A percentile compares a stretch with the other conserved stretches of the same genome.
These are phyloP conservation scores for Thamnophis sirtalis DNA, from an alignment of 2,113 vertebrate species.

Conservation along the genomic window DNA sequence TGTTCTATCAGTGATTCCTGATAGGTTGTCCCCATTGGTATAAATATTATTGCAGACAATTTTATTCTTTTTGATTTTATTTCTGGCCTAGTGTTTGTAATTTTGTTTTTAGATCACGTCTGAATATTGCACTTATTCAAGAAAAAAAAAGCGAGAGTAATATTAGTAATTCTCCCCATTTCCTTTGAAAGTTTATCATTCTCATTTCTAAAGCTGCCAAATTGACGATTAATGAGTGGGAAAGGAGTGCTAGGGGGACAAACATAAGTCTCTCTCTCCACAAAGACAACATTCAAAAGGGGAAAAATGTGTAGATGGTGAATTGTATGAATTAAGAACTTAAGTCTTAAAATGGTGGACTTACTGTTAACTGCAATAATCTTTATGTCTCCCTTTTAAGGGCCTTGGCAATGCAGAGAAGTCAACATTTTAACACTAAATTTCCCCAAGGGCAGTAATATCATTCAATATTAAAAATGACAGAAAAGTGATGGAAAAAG, in stretches of 20 bases:
- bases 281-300: background rate
- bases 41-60: background rate
- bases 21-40: background rate
- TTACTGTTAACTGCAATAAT: background rate
- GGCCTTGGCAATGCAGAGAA: background rate
- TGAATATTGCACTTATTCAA: background rate
- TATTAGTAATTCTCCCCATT: background rate
- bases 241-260: background rate
- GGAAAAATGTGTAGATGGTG: background rate
- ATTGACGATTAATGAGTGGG: background rate
- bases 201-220: background rate
- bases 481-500: background rate
- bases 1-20: background rate
- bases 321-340: background rate
- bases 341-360: accelerated
- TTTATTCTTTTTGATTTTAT: background rate
- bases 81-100: background rate
- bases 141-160: background rate
- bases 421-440: background rate
- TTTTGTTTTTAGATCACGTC: background rate
- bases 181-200: background rate
- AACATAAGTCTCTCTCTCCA: background rate
- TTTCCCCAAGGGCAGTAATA: background rate
- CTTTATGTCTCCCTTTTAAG: background rate
- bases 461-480: background rate